Evolutionary conservation across 1,140 invertebrate species (phyloP), one percentile per base, ranked within the genome.

Genomic region (Cardiocondyla obscurior): DNA sequence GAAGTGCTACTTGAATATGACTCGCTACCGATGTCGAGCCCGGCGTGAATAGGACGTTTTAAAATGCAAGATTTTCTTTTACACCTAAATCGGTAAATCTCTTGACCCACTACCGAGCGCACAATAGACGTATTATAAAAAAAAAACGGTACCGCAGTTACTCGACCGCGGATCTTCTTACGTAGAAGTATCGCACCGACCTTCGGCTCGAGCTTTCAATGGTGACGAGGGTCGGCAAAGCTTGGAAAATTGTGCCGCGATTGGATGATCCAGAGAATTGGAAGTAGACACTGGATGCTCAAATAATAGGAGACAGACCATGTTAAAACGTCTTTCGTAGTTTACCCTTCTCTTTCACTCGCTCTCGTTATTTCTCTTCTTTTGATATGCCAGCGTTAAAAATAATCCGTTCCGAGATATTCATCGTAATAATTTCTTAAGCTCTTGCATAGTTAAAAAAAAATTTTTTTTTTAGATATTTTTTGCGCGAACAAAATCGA

Each of bases 61-160:
- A 36, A 51, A 70, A 81, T 57, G 39, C 14, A 16, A 36, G 53
- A 30, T n/a, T 77, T 51, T 58, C 81, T 73, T 74, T 73, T 57
- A 51, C 33, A 14, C 49, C 51, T 8, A 53, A 65, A 85, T 85
- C 25, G 36, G 62, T 16, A 64, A 64, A 90, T 86, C 64, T 81
- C 89, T 91, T 90, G 90, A 91, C 90, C 90, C 8, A 88, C 25
- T 85, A 51, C 19, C 49, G 62, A 44, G 57, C 69, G 22, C 25
- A 88, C 83, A 85, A 88, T 79, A 67, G 51, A 46, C 25, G 72
- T 74, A 49, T 74, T 83, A 65, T 60, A 81, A 88, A 82, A 88
- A 67, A 81, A 88, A 82, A 88, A 62, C 44, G 51, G 10, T n/a
- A 33, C 67, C 69, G 22, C 0, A 22, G 36, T 57, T 39, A 51